These are phyloP conservation scores for Origma solitaria DNA, from an alignment of 2,113 vertebrate species.

Conservation along the genomic window DNA sequence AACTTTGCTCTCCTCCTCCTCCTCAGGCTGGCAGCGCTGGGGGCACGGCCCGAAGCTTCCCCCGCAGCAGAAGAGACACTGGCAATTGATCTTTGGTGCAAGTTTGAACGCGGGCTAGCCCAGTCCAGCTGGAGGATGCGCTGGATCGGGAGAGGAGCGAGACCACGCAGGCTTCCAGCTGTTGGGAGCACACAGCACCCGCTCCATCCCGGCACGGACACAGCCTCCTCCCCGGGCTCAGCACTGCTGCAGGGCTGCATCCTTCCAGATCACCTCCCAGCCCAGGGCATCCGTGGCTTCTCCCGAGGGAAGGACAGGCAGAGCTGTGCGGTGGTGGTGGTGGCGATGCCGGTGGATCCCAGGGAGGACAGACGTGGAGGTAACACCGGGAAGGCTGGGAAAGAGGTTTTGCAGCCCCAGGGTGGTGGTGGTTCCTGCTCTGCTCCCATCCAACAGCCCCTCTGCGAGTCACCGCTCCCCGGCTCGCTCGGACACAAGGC, in stretches of 20 bases:
- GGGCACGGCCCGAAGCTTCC: neutral
- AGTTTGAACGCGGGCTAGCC: neutral
- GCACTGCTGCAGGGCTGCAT: neutral
- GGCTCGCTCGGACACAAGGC: conserved; percentile 65
- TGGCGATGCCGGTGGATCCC: neutral
- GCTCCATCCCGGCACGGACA: neutral
- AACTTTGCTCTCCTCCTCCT: conserved; percentile 5
- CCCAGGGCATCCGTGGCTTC: neutral
- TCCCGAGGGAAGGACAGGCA: neutral
- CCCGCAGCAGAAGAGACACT: neutral
- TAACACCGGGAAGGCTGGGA: neutral
- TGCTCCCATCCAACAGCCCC: neutral
- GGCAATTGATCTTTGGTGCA: conserved; percentile 76
- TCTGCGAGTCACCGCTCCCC: neutral
- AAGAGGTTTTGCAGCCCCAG: neutral
- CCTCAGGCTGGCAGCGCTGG: neutral
- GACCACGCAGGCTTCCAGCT: neutral
- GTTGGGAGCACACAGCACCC: neutral
- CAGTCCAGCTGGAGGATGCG: neutral
- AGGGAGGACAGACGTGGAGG: neutral
- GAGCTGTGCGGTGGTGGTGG: neutral
- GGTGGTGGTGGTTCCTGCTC: neutral
- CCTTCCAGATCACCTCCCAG: neutral
- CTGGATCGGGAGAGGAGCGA: neutral
- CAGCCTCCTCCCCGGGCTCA: neutral